A percentile compares a stretch with the other conserved stretches of the same genome.
Evolutionary conservation across 2,888 invertebrate species (phyloP).

Genomic region (Acholoe squamosa): DNA sequence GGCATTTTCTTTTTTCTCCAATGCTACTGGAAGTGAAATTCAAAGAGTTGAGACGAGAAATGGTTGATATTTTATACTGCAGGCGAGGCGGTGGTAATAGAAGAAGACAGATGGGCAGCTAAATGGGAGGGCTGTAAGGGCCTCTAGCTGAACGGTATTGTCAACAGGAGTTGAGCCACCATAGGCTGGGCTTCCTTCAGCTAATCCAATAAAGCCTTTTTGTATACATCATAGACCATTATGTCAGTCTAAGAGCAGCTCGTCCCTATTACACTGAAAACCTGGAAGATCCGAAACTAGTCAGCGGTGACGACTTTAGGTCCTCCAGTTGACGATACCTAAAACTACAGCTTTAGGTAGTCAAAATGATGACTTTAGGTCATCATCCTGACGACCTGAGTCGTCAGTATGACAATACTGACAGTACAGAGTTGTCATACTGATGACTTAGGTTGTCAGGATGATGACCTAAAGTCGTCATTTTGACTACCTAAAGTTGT

Average conservation of each 20-base stretch:
- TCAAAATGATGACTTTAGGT: too few relatives aligned
- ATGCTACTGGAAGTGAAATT: not conserved
- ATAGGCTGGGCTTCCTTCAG: not conserved
- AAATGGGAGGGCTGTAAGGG: too few relatives aligned
- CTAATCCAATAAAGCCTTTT: slow-evolving; percentile 41
- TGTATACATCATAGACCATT: slow-evolving; percentile 24
- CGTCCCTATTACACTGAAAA: not conserved
- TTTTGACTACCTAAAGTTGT: too few relatives aligned
- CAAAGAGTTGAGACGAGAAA: not conserved
- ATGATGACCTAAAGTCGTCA: too few relatives aligned
- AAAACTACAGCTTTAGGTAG: too few relatives aligned
- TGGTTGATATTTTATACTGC: not conserved
- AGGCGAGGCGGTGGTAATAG: not conserved
- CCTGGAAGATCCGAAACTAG: too few relatives aligned
- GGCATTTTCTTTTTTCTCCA: not conserved
- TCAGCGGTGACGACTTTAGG: too few relatives aligned
- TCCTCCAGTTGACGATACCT: too few relatives aligned
- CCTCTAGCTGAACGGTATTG: not conserved
- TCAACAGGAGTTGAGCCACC: not conserved
- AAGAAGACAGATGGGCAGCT: not conserved
- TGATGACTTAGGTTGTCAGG: too few relatives aligned
- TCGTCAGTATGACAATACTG: too few relatives aligned
- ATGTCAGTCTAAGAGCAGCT: not conserved
- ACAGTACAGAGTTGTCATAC: too few relatives aligned
- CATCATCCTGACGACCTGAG: too few relatives aligned